Evolutionary conservation across 2,113 vertebrate species (phyloP).

Genomic region (Petrocephalus microphthalmus): DNA sequence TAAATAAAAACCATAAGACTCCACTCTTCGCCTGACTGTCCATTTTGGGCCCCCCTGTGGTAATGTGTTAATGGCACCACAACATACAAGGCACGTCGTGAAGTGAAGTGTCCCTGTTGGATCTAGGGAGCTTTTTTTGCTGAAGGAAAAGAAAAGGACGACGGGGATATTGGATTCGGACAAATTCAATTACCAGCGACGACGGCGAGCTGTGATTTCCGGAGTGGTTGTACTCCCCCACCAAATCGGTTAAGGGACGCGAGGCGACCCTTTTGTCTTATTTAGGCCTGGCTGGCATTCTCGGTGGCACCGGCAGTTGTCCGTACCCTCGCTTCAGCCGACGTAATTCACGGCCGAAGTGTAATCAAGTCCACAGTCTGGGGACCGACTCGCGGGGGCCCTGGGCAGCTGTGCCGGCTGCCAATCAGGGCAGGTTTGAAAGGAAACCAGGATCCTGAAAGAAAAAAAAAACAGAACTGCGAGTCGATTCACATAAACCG

Average conservation of each 20-base stretch:
- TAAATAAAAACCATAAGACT: not conserved
- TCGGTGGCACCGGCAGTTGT: not conserved
- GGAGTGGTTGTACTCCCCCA: not conserved
- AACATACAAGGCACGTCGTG: not conserved
- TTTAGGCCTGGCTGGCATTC: not conserved
- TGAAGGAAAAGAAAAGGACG: not conserved
- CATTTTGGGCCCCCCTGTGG: not conserved
- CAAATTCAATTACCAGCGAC: conserved; percentile 9
- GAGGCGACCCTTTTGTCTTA: not conserved
- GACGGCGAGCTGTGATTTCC: not conserved
- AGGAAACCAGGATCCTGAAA: not conserved
- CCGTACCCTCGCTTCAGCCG: not conserved
- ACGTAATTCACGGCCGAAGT: not conserved
- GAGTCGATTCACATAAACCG: not conserved
- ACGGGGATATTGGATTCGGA: not conserved
- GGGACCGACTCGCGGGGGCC: not conserved
- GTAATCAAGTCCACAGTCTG: conserved; percentile 7
- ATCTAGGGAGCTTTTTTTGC: not conserved
- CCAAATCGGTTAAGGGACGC: not conserved
- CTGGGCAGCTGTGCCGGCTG: not conserved
- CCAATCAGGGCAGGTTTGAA: not conserved
- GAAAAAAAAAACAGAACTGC: not conserved
- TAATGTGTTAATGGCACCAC: not conserved
- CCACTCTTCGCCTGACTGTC: not conserved
- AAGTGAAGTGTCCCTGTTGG: not conserved